Conservation (phyloP, 2,888 invertebrate species). For the Megalurothrips usitatus region DNA sequence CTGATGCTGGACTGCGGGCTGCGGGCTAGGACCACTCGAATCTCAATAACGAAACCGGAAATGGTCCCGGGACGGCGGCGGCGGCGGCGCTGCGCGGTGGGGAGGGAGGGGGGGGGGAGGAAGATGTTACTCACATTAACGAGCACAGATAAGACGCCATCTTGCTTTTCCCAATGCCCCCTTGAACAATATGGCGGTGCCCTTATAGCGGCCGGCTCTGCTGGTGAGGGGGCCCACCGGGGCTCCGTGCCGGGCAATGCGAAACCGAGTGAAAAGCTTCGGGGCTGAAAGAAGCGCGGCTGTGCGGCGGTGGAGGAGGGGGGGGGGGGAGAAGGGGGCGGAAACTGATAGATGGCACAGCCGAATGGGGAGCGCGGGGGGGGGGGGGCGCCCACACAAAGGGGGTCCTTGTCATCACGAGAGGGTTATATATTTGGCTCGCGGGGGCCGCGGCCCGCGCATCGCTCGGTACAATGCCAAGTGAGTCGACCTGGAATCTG, state of each 20-base stretch:
- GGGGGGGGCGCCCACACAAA: neutral
- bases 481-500: too few species aligned
- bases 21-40: neutral
- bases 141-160: neutral
- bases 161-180: constrained; percentile 4
- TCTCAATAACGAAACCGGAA: neutral
- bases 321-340: too few species aligned
- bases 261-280: neutral
- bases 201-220: too few species aligned
- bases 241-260: too few species aligned
- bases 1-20: neutral
- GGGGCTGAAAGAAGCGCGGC: neutral
- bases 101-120: neutral
- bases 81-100: too few species aligned
- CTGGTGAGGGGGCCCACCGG: too few species aligned
- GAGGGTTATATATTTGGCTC: constrained; percentile 6
- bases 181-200: neutral
- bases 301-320: too few species aligned
- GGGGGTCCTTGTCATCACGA: neutral
- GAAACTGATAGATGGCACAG: neutral
- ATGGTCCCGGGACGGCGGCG: neutral
- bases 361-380: neutral
- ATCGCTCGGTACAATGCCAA: too few species aligned
- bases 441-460: neutral
- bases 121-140: constrained; percentile 19